Conservation (phyloP, 2,888 invertebrate species). For the Monoplex corrugatus region DNA sequence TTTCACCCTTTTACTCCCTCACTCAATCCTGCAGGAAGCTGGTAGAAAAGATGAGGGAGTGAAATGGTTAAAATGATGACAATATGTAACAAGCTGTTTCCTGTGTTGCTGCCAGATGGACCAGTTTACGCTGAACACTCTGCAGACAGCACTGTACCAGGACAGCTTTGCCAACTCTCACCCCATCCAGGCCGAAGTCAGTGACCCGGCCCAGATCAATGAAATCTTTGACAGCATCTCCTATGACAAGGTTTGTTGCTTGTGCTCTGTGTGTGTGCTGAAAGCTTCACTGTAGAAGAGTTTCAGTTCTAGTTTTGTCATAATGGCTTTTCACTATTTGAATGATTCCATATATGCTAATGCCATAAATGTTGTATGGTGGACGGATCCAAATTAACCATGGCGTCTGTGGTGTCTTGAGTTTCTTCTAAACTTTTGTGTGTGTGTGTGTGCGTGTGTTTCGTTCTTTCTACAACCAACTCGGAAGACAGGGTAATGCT, state of each 20-base stretch:
- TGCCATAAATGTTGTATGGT: too few species aligned
- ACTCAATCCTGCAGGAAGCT: too few species aligned
- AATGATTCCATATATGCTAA: too few species aligned
- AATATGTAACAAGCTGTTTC: background rate
- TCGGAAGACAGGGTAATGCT: too few species aligned
- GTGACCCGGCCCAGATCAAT: slow-evolving; percentile 93
- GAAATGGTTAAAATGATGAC: background rate
- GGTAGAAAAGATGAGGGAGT: too few species aligned
- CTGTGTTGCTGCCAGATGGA: slow-evolving; percentile 68
- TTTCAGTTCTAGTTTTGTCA: too few species aligned
- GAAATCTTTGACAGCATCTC: slow-evolving; percentile 95
- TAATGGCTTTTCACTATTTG: background rate
- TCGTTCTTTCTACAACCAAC: too few species aligned
- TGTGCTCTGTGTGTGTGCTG: background rate
- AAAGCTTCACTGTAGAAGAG: background rate
- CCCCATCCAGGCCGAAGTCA: slow-evolving; percentile 93
- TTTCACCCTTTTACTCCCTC: too few species aligned
- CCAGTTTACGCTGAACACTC: slow-evolving; percentile 70
- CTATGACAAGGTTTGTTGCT: slow-evolving; percentile 89
- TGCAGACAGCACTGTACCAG: slow-evolving; percentile 85
- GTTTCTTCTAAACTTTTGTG: background rate
- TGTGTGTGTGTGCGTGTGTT: background rate
- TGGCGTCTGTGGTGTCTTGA: too few species aligned
- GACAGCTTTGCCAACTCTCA: slow-evolving; percentile 93
- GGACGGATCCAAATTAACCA: too few species aligned